Evolutionary conservation across 1,140 invertebrate genomes (phyloP), one percentile per base, ranked within the genome.

Genomic region (Thrips palmi): DNA sequence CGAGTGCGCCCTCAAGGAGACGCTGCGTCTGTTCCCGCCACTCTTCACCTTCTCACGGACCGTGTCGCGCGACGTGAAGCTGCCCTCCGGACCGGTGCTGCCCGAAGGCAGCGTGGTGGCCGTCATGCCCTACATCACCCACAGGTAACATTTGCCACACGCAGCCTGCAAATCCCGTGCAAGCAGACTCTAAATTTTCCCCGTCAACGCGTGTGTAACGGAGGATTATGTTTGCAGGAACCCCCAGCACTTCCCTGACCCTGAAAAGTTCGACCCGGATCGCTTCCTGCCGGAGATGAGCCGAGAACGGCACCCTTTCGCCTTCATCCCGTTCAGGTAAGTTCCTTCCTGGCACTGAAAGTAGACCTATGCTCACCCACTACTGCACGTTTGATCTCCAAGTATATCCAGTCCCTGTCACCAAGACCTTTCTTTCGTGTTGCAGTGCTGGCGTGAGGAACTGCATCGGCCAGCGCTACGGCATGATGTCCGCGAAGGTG

Each of bases 351-450:
- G 72, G 8, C 61, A 58, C 19, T 59, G 65, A 43, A 75, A 77
- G 47, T 79, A 75, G 47, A 75, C 78, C 37, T 74, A 70, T 68
- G 48, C 56, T 50, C 15, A 12, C 10, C 40, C n/a, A n/a, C n/a
- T n/a, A n/a, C n/a, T n/a, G n/a, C n/a, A n/a, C n/a, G n/a, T n/a
- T n/a, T n/a, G n/a, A n/a, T n/a, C n/a, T 27, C 10, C n/a, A 10
- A 27, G 10, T n/a, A 27, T 27, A 27, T 27, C 10, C 10, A 27
- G n/a, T n/a, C n/a, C 10, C 64, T 68, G 19, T 64, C 84, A 36
- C 79, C 82, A 1, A 63, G 73, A 21, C 55, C 58, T 31, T 86
- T 80, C 51, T 65, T 81, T 54, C 82, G 82, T 0, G 76, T 4
- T 71, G 70, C 46, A 60, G 60, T 11, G 63, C 64, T 22, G 64